Base-by-base conservation (phyloP, 2,888 invertebrate genomes). In the Zhengitettix transpicula region DNA sequence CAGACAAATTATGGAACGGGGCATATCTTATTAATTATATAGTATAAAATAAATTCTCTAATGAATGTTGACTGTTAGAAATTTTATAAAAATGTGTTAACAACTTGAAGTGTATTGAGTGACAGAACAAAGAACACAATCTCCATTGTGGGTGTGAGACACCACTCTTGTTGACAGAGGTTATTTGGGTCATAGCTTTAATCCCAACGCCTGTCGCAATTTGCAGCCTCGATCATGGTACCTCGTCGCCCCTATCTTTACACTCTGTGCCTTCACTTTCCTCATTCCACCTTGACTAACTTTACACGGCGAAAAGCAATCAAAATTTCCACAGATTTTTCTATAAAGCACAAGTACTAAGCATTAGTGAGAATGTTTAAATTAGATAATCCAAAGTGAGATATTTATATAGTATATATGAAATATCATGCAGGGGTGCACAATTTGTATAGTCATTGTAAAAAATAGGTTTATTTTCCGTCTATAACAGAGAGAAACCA, bases 221-320 rank as follows among this genome's bases (percentile, higher is more conserved):
- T 60, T 60, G 60, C 60, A 60, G 60, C 60, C 61, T 58, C 55
- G 55, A 57, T 57, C 47, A 52, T 57, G 12, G 47, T 47, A 47
- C 47, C 59, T 59, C 51, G 55, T 60, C 55, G 59, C 44, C 57
- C 60, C 57, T 61, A 52, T 59, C 53, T 63, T 52, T 55, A 61
- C 60, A 61, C 60, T 61, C 63, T 63, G 63, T 63, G 63, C 63
- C 63, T 63, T 63, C 63, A 61, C 63, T 58, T 16, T 57, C 61
- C 60, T 55, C 52, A 40, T 58, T 58, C 61, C 57, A 58, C 57
- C 44, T 60, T 55, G 41, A 55, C 55, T 60, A 54, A 61, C 60
- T 60, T 56, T 60, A 58, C 57, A 57, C 51, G 63, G 63, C 63
- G 63, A 60, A 63, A 63, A 61, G 63, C 63, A 63, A 63, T 63